phyloP scores from a whole-genome alignment of 2,888 invertebrate genomes.

The Oxytorus armatus region DNA sequence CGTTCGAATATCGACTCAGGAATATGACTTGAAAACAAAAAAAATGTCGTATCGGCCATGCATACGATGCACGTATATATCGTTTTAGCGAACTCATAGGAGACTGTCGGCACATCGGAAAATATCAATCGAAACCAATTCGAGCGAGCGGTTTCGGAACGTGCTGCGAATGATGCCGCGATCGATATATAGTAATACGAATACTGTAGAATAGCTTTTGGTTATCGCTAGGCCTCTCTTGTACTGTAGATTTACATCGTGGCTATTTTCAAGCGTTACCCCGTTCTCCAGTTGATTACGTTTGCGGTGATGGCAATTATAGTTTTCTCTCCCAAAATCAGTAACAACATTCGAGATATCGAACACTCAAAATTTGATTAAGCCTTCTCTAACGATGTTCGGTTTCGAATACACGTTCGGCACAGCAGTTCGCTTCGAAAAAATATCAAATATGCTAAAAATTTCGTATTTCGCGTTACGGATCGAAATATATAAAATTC shows the following conservation, averaged over 20 bases:
- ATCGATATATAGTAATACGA: conserved; percentile 19
- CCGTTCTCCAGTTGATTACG: conserved; percentile 70
- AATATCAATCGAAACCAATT: conserved; percentile 80
- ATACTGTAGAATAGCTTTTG: not conserved
- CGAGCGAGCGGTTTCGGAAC: conserved; percentile 76
- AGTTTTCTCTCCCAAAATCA: conserved; percentile 54
- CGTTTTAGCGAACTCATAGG: conserved; percentile 62
- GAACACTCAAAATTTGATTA: conserved; percentile 13
- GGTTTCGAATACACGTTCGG: not conserved
- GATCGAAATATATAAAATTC: too few species aligned
- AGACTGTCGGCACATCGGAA: conserved; percentile 71
- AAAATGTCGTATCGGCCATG: conserved; percentile 72
- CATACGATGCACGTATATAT: conserved; percentile 12
- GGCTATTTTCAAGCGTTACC: conserved; percentile 71
- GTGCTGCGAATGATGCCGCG: conserved; percentile 70
- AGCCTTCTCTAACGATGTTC: not conserved
- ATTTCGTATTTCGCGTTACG: too few species aligned
- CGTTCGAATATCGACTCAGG: conserved; percentile 42
- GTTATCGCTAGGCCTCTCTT: too few species aligned
- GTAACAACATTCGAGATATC: conserved; percentile 19
- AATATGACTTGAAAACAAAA: conserved; percentile 70
- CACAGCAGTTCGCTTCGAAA: not conserved
- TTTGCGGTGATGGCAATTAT: conserved; percentile 74
- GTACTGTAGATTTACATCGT: conserved; percentile 74
- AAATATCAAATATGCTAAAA: too few species aligned